Conservation (phyloP, 2,888 invertebrate species). For the Argyra leucocephala region DNA sequence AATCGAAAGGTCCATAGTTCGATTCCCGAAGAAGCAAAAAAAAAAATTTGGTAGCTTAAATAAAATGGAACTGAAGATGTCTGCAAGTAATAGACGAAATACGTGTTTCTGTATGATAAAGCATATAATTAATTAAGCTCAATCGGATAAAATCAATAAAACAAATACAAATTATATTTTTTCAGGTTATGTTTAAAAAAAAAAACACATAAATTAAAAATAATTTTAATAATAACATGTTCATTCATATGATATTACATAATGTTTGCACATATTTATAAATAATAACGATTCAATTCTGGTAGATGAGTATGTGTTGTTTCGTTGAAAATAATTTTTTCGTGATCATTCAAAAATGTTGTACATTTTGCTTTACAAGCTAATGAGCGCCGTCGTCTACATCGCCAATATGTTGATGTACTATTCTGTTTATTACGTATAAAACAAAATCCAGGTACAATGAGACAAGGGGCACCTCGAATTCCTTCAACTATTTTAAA, state of each 20-base stretch:
- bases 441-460: conserved; percentile 20
- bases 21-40: too few relatives aligned
- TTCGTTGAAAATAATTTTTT: conserved; percentile 15
- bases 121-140: too few relatives aligned
- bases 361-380: conserved; percentile 21
- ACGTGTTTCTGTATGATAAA: too few relatives aligned
- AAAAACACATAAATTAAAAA: not conserved
- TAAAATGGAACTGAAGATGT: too few relatives aligned
- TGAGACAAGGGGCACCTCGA: conserved; percentile 17
- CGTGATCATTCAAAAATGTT: conserved; percentile 13
- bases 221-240: not conserved
- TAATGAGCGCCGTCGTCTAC: conserved; percentile 17
- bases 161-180: too few relatives aligned
- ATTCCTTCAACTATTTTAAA: conserved; percentile 13
- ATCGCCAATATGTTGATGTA: conserved; percentile 22
- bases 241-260: too few relatives aligned
- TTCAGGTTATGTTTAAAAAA: not conserved
- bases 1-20: too few relatives aligned
- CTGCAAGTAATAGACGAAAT: too few relatives aligned
- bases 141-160: too few relatives aligned
- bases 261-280: not conserved
- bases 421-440: conserved; percentile 22
- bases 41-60: too few relatives aligned
- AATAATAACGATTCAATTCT: conserved; percentile 13
- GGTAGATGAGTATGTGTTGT: conserved; percentile 21